Base-by-base conservation (phyloP, 2,113 vertebrate species). In the Chaetodon auriga region DNA sequence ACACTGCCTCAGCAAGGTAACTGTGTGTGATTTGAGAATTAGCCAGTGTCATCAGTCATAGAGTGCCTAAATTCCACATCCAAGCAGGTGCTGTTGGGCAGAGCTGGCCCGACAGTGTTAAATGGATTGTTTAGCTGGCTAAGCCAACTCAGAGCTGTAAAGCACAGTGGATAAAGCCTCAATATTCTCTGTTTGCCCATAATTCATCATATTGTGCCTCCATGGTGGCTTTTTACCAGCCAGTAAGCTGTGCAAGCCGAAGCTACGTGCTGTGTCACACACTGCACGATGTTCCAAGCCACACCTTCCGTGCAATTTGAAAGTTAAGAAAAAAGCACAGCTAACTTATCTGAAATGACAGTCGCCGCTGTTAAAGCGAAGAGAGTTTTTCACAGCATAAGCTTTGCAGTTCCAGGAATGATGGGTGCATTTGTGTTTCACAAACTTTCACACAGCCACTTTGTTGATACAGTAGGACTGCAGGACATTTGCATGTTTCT, bases 41-140 rank as follows among this genome's bases (percentile, higher is more conserved):
- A 65, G 86, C 86, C 87, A 71, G 69, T 77, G 61, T 83, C 88
- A 91, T 92, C 83, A 82, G 80, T 92, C 85, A 91, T 60, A 60
- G 51, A 63, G 65, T n/a, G 80, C 46, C 61, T 80, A 16, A 83
- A 82, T 81, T 77, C 38, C 76, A 78, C 68, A 85, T 80, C 64
- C 73, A 64, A 83, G 80, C 87, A 82, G 80, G 80, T 78, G 74
- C 87, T 70, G 69, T 54, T 82, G 86, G 78, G 78, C 46, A 82
- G 53, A 54, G 25, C 58, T 35, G 69, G 85, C 75, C 81, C 78
- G 46, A 46, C 74, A 38, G 73, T 60, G 72, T 66, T 90, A 75
- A 86, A 90, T 78, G 68, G 86, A 85, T 88, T 82, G 88, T 88
- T 89, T 88, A 75, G 88, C 77, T 75, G 68, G 49, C 83, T 66